phyloP scores from a whole-genome alignment of 1,140 invertebrate genomes.

The Holotrichia oblita region DNA sequence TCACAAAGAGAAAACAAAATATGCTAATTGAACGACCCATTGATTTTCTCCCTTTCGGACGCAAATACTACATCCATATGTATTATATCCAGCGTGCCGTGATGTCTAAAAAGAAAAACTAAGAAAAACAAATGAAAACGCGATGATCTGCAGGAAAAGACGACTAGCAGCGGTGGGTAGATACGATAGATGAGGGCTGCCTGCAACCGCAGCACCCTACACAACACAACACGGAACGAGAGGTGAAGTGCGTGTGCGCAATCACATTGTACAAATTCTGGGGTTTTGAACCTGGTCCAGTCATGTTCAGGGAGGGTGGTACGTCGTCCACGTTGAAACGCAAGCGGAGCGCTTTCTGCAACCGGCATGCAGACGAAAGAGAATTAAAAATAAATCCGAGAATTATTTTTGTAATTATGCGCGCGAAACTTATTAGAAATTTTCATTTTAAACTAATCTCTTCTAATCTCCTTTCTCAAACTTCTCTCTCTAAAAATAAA shows the following conservation, averaged over 20 bases:
- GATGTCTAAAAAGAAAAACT: too few species aligned
- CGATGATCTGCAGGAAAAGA: too few species aligned
- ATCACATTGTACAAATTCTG: conserved; percentile 30
- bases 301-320: conserved; percentile 37
- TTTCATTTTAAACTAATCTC: not conserved
- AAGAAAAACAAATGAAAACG: too few species aligned
- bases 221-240: not conserved
- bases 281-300: conserved; percentile 15
- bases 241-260: conserved; percentile 29
- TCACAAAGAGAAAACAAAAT: too few species aligned
- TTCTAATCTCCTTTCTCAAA: not conserved
- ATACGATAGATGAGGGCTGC: not conserved
- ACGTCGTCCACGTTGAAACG: not conserved
- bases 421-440: not conserved
- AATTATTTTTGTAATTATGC: not conserved
- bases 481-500: not conserved
- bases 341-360: not conserved
- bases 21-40: too few species aligned
- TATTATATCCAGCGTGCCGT: too few species aligned
- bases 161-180: not conserved
- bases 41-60: too few species aligned
- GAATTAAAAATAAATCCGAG: not conserved
- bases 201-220: not conserved
- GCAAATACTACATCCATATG: too few species aligned
- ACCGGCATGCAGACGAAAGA: not conserved